Evolutionary conservation across 53 echinoderm and acorn worm genomes (phyloP).

Genomic region (Paracentrotus lividus): DNA sequence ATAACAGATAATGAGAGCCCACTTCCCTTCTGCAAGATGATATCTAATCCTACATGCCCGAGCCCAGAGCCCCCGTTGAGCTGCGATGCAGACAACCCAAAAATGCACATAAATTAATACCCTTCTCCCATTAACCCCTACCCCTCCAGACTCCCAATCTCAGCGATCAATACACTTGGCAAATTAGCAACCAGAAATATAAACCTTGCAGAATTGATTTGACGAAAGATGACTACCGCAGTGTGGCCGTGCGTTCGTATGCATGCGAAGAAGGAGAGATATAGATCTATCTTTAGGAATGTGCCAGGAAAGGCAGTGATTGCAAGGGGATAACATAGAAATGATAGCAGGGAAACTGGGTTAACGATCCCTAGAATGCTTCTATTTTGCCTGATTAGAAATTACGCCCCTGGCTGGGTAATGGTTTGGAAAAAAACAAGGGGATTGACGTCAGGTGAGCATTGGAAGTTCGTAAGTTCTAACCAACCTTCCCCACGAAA

Average conservation of each 20-base stretch:
- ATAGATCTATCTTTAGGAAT: not conserved
- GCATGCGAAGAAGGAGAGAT: constrained; percentile 18
- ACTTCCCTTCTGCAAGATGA: not conserved
- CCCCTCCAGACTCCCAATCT: constrained; percentile 30
- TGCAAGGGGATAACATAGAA: not conserved
- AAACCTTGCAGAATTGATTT: constrained; percentile 51
- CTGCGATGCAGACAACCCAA: not conserved
- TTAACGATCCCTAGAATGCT: constrained; percentile 5
- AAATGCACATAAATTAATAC: constrained; percentile 59
- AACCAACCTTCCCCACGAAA: not conserved
- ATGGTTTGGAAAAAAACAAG: constrained; percentile 23
- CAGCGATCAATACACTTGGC: constrained; percentile 45
- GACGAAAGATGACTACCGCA: constrained; percentile 35
- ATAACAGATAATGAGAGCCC: not conserved
- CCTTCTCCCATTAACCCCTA: constrained; percentile 25
- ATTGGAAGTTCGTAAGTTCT: not conserved
- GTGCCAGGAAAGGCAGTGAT: not conserved
- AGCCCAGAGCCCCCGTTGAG: not conserved
- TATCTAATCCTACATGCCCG: not conserved
- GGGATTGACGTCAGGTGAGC: not conserved
- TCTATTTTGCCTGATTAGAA: not conserved
- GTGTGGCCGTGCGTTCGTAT: not conserved
- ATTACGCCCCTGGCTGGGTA: not conserved
- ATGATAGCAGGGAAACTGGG: not conserved
- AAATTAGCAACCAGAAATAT: constrained; percentile 55